Percentiles rank a stretch among this genome's conserved stretches.
phyloP scores from a whole-genome alignment of 23 tunicate species.

The Corella eumyota region DNA sequence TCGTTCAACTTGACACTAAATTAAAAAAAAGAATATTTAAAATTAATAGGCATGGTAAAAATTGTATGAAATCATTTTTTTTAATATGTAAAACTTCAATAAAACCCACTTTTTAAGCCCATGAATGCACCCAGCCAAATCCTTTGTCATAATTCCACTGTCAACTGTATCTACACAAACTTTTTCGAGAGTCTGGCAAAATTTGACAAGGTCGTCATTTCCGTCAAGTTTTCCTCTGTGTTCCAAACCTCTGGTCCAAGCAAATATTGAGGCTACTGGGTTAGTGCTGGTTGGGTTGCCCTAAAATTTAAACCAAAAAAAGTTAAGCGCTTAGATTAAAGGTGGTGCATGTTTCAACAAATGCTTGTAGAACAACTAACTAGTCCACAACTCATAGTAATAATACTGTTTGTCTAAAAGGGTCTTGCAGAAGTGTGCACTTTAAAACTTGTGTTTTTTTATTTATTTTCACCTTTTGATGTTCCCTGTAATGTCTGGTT shows the following conservation, averaged over 20 bases:
- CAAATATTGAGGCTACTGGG: slow-evolving; percentile 97
- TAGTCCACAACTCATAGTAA: too few relatives aligned
- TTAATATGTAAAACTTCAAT: background rate
- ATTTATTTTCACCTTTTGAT: slow-evolving; percentile 55
- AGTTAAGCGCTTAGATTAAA: too few relatives aligned
- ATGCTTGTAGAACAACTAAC: too few relatives aligned
- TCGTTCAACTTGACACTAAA: slow-evolving; percentile 79
- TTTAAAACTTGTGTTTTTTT: too few relatives aligned
- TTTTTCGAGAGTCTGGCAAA: slow-evolving; percentile 87
- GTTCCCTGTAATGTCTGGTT: slow-evolving; percentile 90
- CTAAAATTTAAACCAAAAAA: too few relatives aligned
- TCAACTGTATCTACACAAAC: slow-evolving; percentile 96
- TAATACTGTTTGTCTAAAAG: too few relatives aligned
- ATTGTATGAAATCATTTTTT: too few relatives aligned
- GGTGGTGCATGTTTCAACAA: too few relatives aligned
- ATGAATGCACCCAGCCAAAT: slow-evolving; percentile 97
- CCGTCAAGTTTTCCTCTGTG: slow-evolving; percentile 95
- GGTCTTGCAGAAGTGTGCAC: too few relatives aligned
- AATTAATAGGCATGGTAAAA: background rate
- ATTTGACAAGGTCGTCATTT: slow-evolving; percentile 67
- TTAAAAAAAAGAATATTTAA: slow-evolving; percentile 11
- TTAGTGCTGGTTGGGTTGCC: slow-evolving; percentile 99
- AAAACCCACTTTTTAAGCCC: slow-evolving; percentile 76
- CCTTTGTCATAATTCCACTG: slow-evolving; percentile 93
- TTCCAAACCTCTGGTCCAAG: slow-evolving; percentile 97